phyloP scores from a whole-genome alignment of 2,113 vertebrate genomes.

The Aramus guarauna region DNA sequence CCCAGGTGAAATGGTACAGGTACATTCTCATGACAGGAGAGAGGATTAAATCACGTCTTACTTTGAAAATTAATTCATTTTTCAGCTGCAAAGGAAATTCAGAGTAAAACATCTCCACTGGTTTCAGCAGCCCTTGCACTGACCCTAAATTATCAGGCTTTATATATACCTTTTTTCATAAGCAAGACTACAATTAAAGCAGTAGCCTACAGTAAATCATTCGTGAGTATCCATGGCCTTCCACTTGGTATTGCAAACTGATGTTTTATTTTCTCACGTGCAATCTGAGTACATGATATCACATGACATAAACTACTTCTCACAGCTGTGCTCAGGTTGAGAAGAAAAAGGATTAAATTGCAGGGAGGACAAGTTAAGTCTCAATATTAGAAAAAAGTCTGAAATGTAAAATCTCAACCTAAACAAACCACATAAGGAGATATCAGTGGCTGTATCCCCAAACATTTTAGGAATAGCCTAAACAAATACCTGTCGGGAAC shows the following conservation, averaged over 20 bases:
- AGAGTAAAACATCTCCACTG: neutral
- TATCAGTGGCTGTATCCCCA: neutral
- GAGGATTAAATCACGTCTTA: neutral
- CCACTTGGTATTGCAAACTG: neutral
- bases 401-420: neutral
- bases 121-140: neutral
- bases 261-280: rapidly evolving
- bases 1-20: neutral
- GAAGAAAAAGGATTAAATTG: neutral
- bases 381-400: neutral
- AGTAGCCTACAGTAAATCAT: neutral
- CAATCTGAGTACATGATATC: neutral
- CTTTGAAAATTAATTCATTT: neutral
- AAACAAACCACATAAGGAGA: neutral
- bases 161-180: neutral
- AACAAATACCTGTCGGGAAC: neutral
- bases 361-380: neutral
- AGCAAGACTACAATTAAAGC: neutral
- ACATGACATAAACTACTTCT: neutral
- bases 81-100: neutral
- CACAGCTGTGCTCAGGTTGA: neutral
- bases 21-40: neutral
- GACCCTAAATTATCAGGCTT: neutral
- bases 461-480: neutral
- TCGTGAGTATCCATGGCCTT: neutral